Evolutionary conservation across 2,888 invertebrate species (phyloP).

Genomic region (Muschampia plurimacula): DNA sequence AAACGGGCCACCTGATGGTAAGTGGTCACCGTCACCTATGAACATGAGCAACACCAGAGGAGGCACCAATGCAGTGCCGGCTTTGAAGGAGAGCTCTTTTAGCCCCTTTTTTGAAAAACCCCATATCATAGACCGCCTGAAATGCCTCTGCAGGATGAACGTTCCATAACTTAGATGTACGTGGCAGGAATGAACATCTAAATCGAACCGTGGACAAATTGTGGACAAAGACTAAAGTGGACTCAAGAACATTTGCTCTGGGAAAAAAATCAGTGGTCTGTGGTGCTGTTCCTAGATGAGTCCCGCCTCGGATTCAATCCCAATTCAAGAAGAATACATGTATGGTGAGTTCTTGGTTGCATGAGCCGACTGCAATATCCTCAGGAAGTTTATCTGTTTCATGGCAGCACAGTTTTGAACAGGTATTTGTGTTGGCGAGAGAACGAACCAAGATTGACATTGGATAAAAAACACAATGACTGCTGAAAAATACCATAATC

Average conservation of each 20-base stretch:
- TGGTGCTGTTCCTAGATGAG: constrained; percentile 6
- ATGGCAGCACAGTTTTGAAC: constrained; percentile 37
- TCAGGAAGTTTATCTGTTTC: neutral
- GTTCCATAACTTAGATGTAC: no score
- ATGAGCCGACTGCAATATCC: constrained; percentile 3
- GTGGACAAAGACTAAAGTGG: neutral
- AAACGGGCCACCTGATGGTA: no score
- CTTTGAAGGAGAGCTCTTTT: no score
- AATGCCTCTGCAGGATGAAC: no score
- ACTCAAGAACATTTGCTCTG: neutral
- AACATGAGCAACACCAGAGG: no score
- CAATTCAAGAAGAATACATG: neutral
- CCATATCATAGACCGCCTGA: no score
- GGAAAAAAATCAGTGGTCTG: constrained; percentile 9
- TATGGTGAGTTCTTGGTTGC: neutral
- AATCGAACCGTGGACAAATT: no score
- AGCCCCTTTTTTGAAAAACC: no score
- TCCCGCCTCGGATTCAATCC: constrained; percentile 13
- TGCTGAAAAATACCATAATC: constrained; percentile 36
- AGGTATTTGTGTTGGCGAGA: constrained; percentile 39
- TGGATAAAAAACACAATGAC: constrained; percentile 35
- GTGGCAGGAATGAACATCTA: no score
- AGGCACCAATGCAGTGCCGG: no score
- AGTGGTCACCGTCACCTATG: no score
- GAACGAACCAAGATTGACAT: constrained; percentile 40